Percentiles rank a stretch among this genome's conserved stretches.
phyloP scores from a whole-genome alignment of 2,888 invertebrate species.

The Pecten maximus region DNA sequence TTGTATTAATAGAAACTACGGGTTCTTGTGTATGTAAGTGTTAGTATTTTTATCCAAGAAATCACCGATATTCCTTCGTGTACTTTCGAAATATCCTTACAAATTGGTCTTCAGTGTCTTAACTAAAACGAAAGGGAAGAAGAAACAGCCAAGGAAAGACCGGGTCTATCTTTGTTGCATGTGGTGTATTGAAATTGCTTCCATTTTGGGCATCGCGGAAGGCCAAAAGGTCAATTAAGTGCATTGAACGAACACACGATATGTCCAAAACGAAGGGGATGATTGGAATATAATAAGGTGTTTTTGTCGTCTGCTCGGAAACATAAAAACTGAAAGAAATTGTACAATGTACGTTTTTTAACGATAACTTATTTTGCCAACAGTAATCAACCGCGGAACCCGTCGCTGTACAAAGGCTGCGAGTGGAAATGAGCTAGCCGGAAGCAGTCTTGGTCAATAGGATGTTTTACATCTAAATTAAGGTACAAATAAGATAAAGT shows the following conservation, averaged over 20 bases:
- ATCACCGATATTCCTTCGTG: too few species aligned
- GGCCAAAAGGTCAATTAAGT: neutral
- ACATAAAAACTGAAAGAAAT: conserved; percentile 18
- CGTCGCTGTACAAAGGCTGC: neutral
- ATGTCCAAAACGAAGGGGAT: neutral
- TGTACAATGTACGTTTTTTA: neutral
- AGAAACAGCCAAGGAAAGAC: neutral
- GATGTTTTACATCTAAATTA: neutral
- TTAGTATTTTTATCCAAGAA: too few species aligned
- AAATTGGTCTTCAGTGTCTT: neutral
- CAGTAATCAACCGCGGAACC: neutral
- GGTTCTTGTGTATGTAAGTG: too few species aligned
- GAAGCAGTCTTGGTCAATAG: neutral
- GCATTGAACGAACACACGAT: neutral
- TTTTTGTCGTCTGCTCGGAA: neutral
- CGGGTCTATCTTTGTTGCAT: neutral
- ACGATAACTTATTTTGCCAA: neutral
- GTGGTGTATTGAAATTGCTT: neutral
- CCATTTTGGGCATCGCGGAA: neutral
- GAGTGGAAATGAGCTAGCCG: neutral
- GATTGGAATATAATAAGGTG: neutral
- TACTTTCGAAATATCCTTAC: too few species aligned
- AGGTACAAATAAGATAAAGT: neutral
- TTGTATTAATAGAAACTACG: too few species aligned
- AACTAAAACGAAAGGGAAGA: neutral